Evolutionary conservation across 2,888 invertebrate species (phyloP).

Genomic region (Troglohyphantes excavatus): DNA sequence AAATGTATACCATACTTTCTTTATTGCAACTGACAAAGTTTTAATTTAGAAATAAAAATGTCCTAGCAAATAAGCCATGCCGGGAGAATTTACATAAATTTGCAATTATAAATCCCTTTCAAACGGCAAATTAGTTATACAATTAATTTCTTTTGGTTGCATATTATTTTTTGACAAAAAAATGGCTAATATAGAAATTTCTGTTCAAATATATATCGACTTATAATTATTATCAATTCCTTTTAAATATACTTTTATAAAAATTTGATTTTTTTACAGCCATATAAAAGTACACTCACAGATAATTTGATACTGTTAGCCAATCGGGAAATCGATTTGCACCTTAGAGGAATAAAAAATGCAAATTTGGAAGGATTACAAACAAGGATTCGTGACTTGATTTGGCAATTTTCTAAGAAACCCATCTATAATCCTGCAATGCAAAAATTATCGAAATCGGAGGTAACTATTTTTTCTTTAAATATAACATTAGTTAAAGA

Average conservation of each 20-base stretch:
- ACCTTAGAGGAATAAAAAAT: slow-evolving; percentile 86
- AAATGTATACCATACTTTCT: no score
- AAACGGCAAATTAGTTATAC: no score
- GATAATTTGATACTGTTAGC: slow-evolving; percentile 86
- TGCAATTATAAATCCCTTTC: no score
- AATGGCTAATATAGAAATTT: no score
- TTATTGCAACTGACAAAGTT: no score
- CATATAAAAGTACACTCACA: slow-evolving; percentile 81
- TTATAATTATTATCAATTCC: background rate
- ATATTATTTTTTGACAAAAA: background rate
- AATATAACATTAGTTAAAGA: no score
- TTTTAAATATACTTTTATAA: no score
- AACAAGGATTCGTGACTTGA: slow-evolving; percentile 86
- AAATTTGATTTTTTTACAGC: slow-evolving; percentile 24
- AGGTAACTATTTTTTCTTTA: background rate
- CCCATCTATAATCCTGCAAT: slow-evolving; percentile 84
- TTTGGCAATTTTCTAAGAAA: slow-evolving; percentile 83
- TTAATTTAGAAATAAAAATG: no score
- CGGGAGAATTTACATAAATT: no score
- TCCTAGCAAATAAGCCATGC: no score
- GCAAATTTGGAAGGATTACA: slow-evolving; percentile 87
- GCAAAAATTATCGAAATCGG: slow-evolving; percentile 82
- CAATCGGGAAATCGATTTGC: slow-evolving; percentile 88
- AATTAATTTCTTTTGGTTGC: background rate
- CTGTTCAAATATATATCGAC: background rate